A percentile compares a stretch with the other conserved stretches of the same genome.
phyloP scores from a whole-genome alignment of 2,888 invertebrate genomes.

The Cephalotes varians region DNA sequence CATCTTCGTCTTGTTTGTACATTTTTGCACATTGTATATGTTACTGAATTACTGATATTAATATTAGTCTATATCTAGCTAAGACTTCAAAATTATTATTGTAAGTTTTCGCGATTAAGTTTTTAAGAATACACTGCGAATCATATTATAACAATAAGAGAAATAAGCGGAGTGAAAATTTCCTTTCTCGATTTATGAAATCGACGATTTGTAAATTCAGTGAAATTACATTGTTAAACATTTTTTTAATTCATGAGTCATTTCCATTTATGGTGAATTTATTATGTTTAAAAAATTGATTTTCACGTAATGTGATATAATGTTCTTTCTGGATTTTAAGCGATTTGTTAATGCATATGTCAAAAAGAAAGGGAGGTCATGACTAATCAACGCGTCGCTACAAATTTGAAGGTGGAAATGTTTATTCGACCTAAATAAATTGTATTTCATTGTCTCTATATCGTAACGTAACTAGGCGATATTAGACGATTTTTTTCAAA shows the following conservation, averaged over 20 bases:
- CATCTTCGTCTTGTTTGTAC: slow-evolving; percentile 64
- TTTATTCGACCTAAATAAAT: slow-evolving; percentile 12
- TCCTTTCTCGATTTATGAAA: not conserved
- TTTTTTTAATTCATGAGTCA: not conserved
- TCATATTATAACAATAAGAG: slow-evolving; percentile 2
- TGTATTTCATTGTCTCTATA: not conserved
- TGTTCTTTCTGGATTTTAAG: not conserved
- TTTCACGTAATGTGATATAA: not conserved
- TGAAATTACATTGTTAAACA: not conserved
- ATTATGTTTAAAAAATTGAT: not conserved
- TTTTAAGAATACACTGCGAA: not conserved
- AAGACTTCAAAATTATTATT: slow-evolving; percentile 52
- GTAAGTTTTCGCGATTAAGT: slow-evolving; percentile 15
- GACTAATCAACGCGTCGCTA: not conserved
- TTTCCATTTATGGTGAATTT: not conserved
- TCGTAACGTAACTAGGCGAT: not conserved
- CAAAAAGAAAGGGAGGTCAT: not conserved
- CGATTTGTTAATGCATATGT: not conserved
- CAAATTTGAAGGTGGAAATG: slow-evolving; percentile 2
- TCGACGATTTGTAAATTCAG: not conserved
- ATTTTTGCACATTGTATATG: slow-evolving; percentile 68
- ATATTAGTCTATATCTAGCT: slow-evolving; percentile 52
- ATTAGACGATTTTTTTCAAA: not conserved
- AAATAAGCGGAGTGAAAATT: not conserved
- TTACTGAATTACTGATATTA: slow-evolving; percentile 71